Base-by-base conservation (phyloP, 2,797 vertebrate species). In the Allobates femoralis region DNA sequence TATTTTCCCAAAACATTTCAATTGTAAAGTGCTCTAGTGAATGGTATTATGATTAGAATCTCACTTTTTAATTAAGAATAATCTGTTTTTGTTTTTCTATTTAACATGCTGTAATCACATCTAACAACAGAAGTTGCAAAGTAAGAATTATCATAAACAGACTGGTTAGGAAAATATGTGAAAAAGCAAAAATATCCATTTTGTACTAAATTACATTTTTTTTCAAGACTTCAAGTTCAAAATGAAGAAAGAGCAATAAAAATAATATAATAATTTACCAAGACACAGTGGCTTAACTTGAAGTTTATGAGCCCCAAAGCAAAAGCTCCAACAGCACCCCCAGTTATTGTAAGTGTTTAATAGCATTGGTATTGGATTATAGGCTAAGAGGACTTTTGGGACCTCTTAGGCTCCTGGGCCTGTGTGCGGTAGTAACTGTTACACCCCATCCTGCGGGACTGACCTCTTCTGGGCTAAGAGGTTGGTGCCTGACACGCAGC, bases 1-100 rank as follows among this genome's bases (percentile, higher is more conserved):
- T 74, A 74, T 74, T 74, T 46, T 74, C 46, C 71, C 71, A 74
- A 74, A 74, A 74, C 71, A 74, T 74, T 74, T 74, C 71, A 74
- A 46, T 26, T 74, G 37, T 50, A 26, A 74, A 50, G 71, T 5
- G 37, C 23, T 74, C 37, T 12, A 18, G 41, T 15, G 41, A 50
- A n/a, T 74, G 15, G 12, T 74, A 50, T 74, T 46, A 50, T 74
- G 41, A 46, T 50, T 74, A 23, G 26, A 41, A 74, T 26, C n/a
- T 14, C 23, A 26, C 14, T 28, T 26, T 71, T 8, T 74, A 46
- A 74, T 74, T 46, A n/a, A 50, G 8, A n/a, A 16, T 16, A 23
- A 74, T 74, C 37, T 41, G 19, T 12, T n/a, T 46, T 50, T 74
- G 23, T 74, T 50, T n/a, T n/a, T 50, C 12, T 16, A 74, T 11